phyloP scores from a whole-genome alignment of 1,140 invertebrate genomes.

The Drosophila sulfurigaster region DNA sequence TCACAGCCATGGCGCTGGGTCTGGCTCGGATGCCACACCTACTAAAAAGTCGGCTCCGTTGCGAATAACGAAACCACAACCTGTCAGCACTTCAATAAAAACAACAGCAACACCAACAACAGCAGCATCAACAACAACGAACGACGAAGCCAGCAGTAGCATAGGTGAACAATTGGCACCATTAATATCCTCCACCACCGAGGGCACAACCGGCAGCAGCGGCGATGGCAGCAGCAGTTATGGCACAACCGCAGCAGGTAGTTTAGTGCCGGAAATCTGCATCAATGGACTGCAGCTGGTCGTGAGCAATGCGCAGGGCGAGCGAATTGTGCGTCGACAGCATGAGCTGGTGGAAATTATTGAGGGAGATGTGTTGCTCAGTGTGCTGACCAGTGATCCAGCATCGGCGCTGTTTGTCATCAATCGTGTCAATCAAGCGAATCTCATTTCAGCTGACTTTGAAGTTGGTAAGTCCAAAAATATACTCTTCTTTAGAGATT shows the following conservation, averaged over 20 bases:
- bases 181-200: slow-evolving; percentile 67
- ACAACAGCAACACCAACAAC: slow-evolving; percentile 24
- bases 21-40: slow-evolving; percentile 23
- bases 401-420: slow-evolving; percentile 76
- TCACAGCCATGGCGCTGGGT: slow-evolving; percentile 30
- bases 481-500: no score
- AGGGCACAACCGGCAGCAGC: slow-evolving; percentile 18
- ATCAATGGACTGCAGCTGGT: slow-evolving; percentile 66
- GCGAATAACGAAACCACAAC: slow-evolving; percentile 73
- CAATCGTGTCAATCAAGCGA: slow-evolving; percentile 78
- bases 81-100: slow-evolving; percentile 46
- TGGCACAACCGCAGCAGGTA: slow-evolving; percentile 47
- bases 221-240: slow-evolving; percentile 27
- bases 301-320: slow-evolving; percentile 50
- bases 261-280: slow-evolving; percentile 69
- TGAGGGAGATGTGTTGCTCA: slow-evolving; percentile 77
- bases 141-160: slow-evolving; percentile 35
- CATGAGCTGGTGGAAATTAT: slow-evolving; percentile 71
- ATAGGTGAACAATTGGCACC: slow-evolving; percentile 45
- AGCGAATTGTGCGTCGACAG: slow-evolving; percentile 52
- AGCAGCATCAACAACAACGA: slow-evolving; percentile 27
- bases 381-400: slow-evolving; percentile 74
- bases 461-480: slow-evolving; percentile 66
- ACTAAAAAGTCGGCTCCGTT: slow-evolving; percentile 57
- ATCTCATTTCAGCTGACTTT: slow-evolving; percentile 78